Conservation (phyloP, 2,113 vertebrate species). For the Trematocara nigrifrons region DNA sequence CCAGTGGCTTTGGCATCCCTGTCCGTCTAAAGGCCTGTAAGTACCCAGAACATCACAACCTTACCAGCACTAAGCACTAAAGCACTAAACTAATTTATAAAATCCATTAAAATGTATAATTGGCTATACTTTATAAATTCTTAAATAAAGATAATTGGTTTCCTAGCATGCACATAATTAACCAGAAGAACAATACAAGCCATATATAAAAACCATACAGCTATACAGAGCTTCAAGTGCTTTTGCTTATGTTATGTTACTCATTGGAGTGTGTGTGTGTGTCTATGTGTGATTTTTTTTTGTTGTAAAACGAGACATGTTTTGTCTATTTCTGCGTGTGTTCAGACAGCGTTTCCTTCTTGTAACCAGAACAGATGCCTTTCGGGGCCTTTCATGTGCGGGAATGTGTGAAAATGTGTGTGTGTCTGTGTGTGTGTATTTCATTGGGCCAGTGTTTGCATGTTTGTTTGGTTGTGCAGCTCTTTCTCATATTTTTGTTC, state of each 20-base stretch:
- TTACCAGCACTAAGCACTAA: neutral
- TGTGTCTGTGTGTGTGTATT: slow-evolving; percentile 27
- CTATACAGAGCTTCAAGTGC: neutral
- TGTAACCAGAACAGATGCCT: slow-evolving; percentile 74
- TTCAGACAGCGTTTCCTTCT: slow-evolving; percentile 75
- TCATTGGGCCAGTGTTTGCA: slow-evolving; percentile 5
- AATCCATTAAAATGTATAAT: neutral
- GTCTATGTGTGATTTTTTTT: slow-evolving; percentile 13
- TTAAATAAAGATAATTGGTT: neutral
- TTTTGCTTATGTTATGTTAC: neutral
- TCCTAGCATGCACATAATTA: neutral
- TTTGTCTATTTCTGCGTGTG: slow-evolving; percentile 77
- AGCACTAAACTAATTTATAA: neutral
- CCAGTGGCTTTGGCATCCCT: slow-evolving; percentile 88
- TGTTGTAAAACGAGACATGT: slow-evolving; percentile 70
- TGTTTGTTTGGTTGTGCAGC: slow-evolving; percentile 28
- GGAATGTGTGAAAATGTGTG: slow-evolving; percentile 60
- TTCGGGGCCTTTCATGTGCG: slow-evolving; percentile 71
- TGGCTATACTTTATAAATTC: neutral
- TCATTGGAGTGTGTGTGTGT: slow-evolving; percentile 19
- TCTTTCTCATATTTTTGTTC: slow-evolving; percentile 37
- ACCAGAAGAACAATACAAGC: neutral
- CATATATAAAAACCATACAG: neutral
- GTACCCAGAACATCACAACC: slow-evolving; percentile 28
- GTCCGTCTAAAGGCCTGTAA: slow-evolving; percentile 85